Base-by-base conservation (phyloP, 2,888 invertebrate genomes). In the Dicycla oo region DNA sequence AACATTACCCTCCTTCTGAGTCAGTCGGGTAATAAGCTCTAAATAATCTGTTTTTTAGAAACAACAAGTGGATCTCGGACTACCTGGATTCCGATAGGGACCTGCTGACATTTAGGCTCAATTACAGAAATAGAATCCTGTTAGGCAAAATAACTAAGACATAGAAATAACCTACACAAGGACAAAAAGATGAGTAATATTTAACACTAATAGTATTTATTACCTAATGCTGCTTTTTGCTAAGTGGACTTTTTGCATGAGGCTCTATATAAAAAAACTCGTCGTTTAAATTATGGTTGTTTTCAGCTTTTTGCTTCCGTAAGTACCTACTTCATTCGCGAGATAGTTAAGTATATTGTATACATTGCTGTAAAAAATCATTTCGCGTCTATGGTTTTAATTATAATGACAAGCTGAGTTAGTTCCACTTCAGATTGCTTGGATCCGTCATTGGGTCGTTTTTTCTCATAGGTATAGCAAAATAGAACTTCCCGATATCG, bases 381-480 rank as follows among this genome's bases (percentile, higher is more conserved):
- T 40, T 47, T 54, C 5, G 34, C 38, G n/a, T 68, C 43, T 69
- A 13, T 34, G 47, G 15, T 40, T 64, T 53, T 23, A 57, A 57
- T 49, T 30, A 30, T 20, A 54, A 83, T 82, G 56, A 20, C 56
- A 75, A 47, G 69, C 61, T 54, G 18, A 23, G 23, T 82, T 81
- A 64, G 73, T 76, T 76, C 34, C 64, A 72, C 56, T 73, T 71
- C 23, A 60, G 40, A 68, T 58, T 61, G 23, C 62, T 56, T 60
- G 34, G 64, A 30, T 34, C 26, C 51, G 58, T 30, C 23, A 72
- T 40, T 49, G 40, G n/a, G 40, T 30, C 26, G 5, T 8, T 76
- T 66, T 45, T 69, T 63, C 43, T 58, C 4, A 62, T 26, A n/a
- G n/a, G n/a, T n/a, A n/a, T n/a, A n/a, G n/a, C 0, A 49, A 57